Evolutionary conservation across 2,113 vertebrate species (phyloP), one percentile per base, ranked within the genome.

Genomic region (Chunga burmeisteri): DNA sequence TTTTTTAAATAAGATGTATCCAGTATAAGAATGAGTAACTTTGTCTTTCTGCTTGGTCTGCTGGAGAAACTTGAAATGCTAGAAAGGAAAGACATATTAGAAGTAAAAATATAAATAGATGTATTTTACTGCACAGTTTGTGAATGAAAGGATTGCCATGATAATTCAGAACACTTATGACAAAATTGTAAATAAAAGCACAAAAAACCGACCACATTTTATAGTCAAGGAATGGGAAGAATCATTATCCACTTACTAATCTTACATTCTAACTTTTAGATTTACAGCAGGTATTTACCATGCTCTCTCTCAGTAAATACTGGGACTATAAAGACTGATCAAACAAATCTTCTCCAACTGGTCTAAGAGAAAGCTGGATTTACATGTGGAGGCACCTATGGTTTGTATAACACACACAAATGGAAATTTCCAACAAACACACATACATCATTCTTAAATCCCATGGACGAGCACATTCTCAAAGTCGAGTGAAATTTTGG

Each of bases 391-490:
- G 68, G 21, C n/a, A 42, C 11, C 10, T 11, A 11, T 25, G 22
- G 36, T 86, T 26, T 32, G 36, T 34, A 0, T 5, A 42, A 56
- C 27, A 36, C 55, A 29, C 32, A 61, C 34, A 53, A 38, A 62
- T 1, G 32, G 62, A 13, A 23, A 83, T 61, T 80, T 32, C 71
- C 75, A 75, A 15, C 26, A 46, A 13, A 46, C 53, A 32, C 25
- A n/a, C 16, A 15, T 7, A 8, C 2, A 7, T 8, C 17, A 38
- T 9, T 36, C 34, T 11, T 67, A 27, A 66, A 68, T 3, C 53
- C 22, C 40, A 23, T 0, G 5, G 26, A 63, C 0, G 1, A 44
- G 65, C 46, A 38, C 25, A 6, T 36, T 12, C 27, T 3, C 8
- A 44, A 27, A n/a, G 29, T 23, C 1, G 11, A 42, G 49, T 12